Evolutionary conservation across 2,888 invertebrate genomes (phyloP).

Genomic region (Tetranychus truncatus): DNA sequence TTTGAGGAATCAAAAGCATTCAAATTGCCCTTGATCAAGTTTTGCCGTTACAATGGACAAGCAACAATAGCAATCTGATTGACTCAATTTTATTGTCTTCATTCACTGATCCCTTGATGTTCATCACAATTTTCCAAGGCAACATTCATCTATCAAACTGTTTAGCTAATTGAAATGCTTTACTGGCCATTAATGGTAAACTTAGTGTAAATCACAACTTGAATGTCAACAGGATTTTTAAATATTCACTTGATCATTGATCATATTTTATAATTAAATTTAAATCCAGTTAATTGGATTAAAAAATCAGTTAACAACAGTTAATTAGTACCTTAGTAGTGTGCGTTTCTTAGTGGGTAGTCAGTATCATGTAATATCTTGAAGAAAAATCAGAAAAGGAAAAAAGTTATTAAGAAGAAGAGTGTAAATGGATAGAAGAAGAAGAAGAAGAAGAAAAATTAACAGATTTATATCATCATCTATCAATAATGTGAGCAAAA

Average conservation of each 20-base stretch:
- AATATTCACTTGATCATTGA: neutral
- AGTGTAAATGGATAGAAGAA: neutral
- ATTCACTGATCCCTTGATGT: no score
- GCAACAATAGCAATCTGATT: no score
- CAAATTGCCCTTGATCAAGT: no score
- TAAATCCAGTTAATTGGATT: neutral
- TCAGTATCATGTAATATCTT: neutral
- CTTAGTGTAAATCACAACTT: neutral
- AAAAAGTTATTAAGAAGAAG: neutral
- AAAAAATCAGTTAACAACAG: neutral
- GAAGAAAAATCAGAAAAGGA: constrained; percentile 1
- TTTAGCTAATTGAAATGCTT: no score
- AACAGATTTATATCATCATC: neutral
- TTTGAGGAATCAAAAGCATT: no score
- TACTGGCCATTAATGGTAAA: neutral
- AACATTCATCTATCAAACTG: no score
- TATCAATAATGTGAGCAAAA: neutral
- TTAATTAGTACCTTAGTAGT: neutral
- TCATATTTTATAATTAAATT: no score
- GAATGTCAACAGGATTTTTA: neutral
- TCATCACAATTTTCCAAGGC: no score
- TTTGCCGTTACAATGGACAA: no score
- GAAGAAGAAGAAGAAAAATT: neutral
- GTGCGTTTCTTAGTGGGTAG: neutral
- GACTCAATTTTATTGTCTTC: no score